Conservation (phyloP, 2,797 vertebrate species). For the Hafferia zeledoni region DNA sequence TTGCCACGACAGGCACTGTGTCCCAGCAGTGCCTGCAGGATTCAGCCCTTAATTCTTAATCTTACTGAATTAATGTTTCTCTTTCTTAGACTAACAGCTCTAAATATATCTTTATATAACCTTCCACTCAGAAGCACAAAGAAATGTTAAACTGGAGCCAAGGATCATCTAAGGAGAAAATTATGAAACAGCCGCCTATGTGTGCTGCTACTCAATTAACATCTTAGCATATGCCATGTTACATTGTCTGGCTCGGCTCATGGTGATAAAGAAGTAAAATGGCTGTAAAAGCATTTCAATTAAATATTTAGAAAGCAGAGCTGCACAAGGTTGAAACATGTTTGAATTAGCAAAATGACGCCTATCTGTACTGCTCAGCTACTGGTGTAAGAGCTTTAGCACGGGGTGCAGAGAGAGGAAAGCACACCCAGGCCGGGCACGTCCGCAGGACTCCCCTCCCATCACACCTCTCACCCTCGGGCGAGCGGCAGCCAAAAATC, state of each 20-base stretch:
- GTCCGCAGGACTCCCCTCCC: background rate
- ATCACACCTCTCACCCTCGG: background rate
- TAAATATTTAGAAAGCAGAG: constrained; percentile 62
- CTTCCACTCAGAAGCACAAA: constrained; percentile 47
- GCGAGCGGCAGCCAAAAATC: background rate
- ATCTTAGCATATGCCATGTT: constrained; percentile 55
- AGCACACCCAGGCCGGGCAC: background rate
- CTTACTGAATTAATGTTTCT: constrained; percentile 55
- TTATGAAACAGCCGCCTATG: constrained; percentile 40
- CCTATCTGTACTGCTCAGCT: background rate
- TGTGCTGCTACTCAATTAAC: constrained; percentile 54
- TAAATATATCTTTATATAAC: constrained; percentile 58
- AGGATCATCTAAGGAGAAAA: constrained; percentile 60
- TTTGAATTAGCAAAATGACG: background rate
- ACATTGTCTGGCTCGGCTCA: constrained; percentile 53
- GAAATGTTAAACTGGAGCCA: constrained; percentile 53
- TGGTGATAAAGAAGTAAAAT: constrained; percentile 39
- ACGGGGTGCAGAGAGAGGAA: background rate
- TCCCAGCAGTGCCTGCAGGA: constrained; percentile 3
- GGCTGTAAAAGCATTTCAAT: constrained; percentile 59
- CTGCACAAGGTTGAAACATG: background rate
- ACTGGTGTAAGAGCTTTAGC: background rate
- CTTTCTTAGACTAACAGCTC: constrained; percentile 51
- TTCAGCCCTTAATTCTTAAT: constrained; percentile 40
- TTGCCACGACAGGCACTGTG: background rate